These are phyloP conservation scores for Poliocrania exsul DNA, from an alignment of 2,797 vertebrate genomes.

Conservation along the genomic window DNA sequence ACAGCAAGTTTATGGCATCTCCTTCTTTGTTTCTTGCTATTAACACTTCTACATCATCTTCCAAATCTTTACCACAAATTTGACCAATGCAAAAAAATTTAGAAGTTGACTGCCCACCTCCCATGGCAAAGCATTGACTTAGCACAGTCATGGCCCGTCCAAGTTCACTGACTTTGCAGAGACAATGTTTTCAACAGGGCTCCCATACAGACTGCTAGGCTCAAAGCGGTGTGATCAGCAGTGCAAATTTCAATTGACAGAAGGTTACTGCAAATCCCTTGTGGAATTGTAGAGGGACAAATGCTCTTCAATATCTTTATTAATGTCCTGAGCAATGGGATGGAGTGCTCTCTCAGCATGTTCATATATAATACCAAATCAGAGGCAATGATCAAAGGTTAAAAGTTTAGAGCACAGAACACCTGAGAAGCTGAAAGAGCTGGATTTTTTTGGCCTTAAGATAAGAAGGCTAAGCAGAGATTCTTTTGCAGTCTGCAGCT, in stretches of 20 bases:
- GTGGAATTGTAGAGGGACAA: not conserved
- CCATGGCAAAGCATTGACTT: too few relatives aligned
- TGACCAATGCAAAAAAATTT: too few relatives aligned
- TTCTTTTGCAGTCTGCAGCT: not conserved
- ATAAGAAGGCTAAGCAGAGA: not conserved
- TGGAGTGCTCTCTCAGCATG: not conserved
- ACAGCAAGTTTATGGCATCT: too few relatives aligned
- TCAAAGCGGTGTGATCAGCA: not conserved
- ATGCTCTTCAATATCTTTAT: not conserved
- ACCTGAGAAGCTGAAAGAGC: not conserved
- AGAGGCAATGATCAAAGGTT: not conserved
- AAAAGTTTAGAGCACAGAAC: not conserved
- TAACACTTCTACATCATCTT: too few relatives aligned
- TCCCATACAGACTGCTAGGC: not conserved
- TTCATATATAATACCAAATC: not conserved
- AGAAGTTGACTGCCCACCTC: too few relatives aligned
- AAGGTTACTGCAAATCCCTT: not conserved
- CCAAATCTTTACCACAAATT: too few relatives aligned
- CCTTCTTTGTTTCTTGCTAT: too few relatives aligned
- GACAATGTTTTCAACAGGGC: not conserved
- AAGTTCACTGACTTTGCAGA: not conserved
- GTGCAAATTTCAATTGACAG: not conserved
- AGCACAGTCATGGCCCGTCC: not conserved
- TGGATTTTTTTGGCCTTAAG: not conserved
- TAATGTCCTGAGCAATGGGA: not conserved